Evolutionary conservation across 2,797 vertebrate genomes (phyloP), one percentile per base, ranked within the genome.

Genomic region (Chrosomus eos): DNA sequence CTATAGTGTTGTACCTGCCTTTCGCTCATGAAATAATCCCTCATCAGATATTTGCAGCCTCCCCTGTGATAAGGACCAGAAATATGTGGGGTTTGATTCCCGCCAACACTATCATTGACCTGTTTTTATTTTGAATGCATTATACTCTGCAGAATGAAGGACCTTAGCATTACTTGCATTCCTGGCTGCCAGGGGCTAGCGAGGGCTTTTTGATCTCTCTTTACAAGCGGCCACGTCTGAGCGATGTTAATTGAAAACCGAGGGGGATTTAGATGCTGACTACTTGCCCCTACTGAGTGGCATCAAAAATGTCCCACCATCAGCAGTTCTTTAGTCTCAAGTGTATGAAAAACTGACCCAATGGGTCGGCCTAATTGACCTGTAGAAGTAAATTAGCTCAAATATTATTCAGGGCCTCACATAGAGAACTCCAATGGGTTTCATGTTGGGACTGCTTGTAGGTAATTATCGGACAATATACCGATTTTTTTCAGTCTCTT

Each of bases 161-260:
- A 87, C 73, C 73, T 81, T 85, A 83, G 79, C 89, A 91, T 90
- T 87, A 88, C 82, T 91, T 43, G 85, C 85, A 92, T 92, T 90
- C 88, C 90, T 86, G 86, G 80, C 85, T 81, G 78, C 87, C 81
- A 80, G 88, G 87, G 82, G 73, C 81, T 86, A 70, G 70, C 31
- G n/a, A 85, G 76, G 75, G 60, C 53, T 83, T 82, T 92, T 92
- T 92, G 90, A 91, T 92, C 91, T 88, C 83, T 85, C 87, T 84
- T 80, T 84, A 86, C 85, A 66, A 81, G 86, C 67, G 73, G 80
- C 83, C 82, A 84, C 79, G 85, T 88, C 89, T 85, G 67, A 33
- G 85, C 66, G 78, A 83, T 80, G 87, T 89, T 92, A 91, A 91
- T 90, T 91, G 90, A 91, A 93, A 89, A 86, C 83, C 88, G 43